Evolutionary conservation across 2,113 vertebrate genomes (phyloP).

Genomic region (Geococcyx californianus): DNA sequence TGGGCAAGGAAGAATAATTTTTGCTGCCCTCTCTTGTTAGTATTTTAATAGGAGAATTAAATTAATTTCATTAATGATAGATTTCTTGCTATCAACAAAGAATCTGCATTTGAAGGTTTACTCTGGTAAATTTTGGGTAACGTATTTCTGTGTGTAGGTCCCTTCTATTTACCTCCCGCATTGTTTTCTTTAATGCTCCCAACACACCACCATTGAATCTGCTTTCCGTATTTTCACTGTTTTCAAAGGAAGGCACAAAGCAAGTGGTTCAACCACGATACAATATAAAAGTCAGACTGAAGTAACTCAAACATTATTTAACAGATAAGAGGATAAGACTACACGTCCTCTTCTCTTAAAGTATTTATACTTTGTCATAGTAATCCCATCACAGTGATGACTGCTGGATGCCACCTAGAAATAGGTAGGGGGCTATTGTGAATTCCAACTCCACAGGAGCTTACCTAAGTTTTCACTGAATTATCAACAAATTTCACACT

Average conservation of each 20-base stretch:
- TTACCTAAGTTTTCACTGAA: background rate
- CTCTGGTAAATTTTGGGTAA: background rate
- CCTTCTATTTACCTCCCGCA: background rate
- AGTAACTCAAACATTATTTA: background rate
- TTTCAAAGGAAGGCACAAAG: background rate
- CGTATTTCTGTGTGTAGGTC: background rate
- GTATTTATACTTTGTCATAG: background rate
- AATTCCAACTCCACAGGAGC: background rate
- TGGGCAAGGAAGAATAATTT: background rate
- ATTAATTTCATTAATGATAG: background rate
- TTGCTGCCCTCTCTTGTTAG: background rate
- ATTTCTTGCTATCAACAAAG: background rate
- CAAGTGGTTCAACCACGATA: background rate
- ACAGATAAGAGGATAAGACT: background rate
- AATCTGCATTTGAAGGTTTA: background rate
- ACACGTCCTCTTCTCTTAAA: background rate
- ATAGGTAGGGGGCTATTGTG: accelerated
- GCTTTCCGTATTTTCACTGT: background rate
- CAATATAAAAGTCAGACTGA: background rate
- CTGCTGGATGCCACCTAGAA: background rate
- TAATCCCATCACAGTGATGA: background rate
- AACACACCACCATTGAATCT: background rate
- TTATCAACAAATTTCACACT: background rate
- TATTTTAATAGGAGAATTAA: background rate
- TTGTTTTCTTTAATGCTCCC: background rate